A percentile compares a stretch with the other conserved stretches of the same genome.
Conservation (phyloP, 2,797 vertebrate species). For the Triplophysa bombifrons region DNA sequence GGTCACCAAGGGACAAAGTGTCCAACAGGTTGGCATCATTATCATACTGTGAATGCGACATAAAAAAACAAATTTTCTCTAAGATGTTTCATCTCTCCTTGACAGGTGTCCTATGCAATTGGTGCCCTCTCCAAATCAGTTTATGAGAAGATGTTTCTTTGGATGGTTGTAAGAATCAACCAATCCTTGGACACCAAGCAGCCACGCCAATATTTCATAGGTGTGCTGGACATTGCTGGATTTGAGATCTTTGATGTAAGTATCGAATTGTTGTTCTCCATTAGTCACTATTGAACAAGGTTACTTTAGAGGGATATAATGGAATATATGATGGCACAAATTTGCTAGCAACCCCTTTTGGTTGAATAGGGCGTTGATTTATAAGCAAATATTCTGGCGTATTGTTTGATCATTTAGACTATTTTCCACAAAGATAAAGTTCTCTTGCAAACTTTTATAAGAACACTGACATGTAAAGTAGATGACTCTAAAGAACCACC, state of each 20-base stretch:
- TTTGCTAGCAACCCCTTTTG: no score
- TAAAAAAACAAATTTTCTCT: neutral
- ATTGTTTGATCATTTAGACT: no score
- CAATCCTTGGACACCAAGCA: conserved; percentile 78
- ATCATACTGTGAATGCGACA: neutral
- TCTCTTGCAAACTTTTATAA: no score
- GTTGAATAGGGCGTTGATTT: no score
- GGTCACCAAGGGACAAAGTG: conserved; percentile 75
- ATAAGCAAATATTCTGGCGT: no score
- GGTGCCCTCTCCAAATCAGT: conserved; percentile 73
- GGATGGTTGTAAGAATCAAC: conserved; percentile 84
- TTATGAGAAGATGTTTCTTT: conserved; percentile 79
- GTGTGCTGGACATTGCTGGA: conserved; percentile 81
- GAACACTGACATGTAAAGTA: no score
- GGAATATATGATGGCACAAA: no score
- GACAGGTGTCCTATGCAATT: conserved; percentile 68
- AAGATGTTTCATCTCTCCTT: neutral
- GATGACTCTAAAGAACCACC: no score
- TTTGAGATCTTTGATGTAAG: conserved; percentile 79
- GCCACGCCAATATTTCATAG: conserved; percentile 80
- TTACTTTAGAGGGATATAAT: neutral
- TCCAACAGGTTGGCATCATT: conserved; percentile 68
- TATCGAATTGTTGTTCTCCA: neutral
- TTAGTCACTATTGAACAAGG: neutral
- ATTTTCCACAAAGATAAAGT: no score